These are phyloP conservation scores for Ennomos fuscantarius DNA, from an alignment of 2,888 invertebrate species.

Conservation along the genomic window DNA sequence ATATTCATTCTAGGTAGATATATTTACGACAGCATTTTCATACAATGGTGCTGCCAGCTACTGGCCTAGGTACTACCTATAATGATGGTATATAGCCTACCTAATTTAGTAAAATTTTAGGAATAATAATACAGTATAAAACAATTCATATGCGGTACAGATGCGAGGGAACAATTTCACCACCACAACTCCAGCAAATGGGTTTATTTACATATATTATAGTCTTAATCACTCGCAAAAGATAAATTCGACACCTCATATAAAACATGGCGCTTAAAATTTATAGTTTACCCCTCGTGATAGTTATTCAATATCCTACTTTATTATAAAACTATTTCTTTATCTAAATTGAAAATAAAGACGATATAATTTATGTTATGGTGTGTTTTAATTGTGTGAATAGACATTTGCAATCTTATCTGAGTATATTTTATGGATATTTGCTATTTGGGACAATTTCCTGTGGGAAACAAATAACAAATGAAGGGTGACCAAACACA, in stretches of 20 bases:
- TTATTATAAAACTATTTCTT: constrained; percentile 52
- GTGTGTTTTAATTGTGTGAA: constrained; percentile 68
- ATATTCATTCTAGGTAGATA: no score
- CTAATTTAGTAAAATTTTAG: no score
- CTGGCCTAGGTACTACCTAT: no score
- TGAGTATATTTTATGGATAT: constrained; percentile 51
- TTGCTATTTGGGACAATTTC: constrained; percentile 56
- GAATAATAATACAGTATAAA: no score
- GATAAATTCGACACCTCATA: constrained; percentile 52
- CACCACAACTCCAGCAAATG: not conserved
- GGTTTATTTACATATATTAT: constrained; percentile 71
- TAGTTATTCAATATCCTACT: constrained; percentile 55
- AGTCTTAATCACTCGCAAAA: constrained; percentile 56
- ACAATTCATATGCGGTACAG: no score
- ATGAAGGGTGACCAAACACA: not conserved
- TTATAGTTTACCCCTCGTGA: constrained; percentile 49
- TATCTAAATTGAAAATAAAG: constrained; percentile 72
- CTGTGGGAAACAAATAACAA: constrained; percentile 58
- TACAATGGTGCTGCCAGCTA: no score
- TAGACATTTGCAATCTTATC: constrained; percentile 69
- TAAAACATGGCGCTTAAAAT: constrained; percentile 42
- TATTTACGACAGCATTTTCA: no score
- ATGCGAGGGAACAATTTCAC: not conserved
- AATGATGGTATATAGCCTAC: no score
- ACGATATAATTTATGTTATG: constrained; percentile 53